Evolutionary conservation across 2,113 vertebrate genomes (phyloP), one percentile per base, ranked within the genome.

Genomic region (Petrocephalus microphthalmus): DNA sequence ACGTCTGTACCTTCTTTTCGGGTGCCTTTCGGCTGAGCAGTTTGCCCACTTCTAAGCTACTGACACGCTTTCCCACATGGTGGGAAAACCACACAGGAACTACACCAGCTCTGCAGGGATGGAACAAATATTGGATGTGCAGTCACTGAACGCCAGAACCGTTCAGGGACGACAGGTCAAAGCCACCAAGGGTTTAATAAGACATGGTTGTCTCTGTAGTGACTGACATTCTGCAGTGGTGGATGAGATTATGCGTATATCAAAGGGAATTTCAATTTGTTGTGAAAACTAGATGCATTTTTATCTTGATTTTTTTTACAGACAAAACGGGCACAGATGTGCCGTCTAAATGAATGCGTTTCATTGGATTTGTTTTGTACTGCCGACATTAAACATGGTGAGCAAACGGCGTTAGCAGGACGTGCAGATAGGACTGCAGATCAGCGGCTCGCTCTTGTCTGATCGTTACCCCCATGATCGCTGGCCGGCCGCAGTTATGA

Each of bases 241-340:
- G 85, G 37, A 57, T 25, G 33, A 86, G 85, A 86, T 86, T 86
- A 86, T 8, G 19, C 54, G 85, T 86, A 37, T 54, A 60, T 86
- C 85, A 86, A 86, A 86, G 85, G 85, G 19, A 57, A 54, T 57
- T 57, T 60, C 54, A 57, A 29, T 45, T 54, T 86, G 53, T 54
- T 64, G 33, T 3, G 20, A 60, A 60, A 86, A 86, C 53, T 22
- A 53, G n/a, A 52, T n/a, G n/a, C 5, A 49, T 60, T 60, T 86
- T 29, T 2, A n/a, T 37, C 1, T 6, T 2, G 25, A n/a, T n/a
- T 7, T 20, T 29, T 60, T 47, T 57, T 33, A 60, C 85, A 60
- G 85, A 60, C 54, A 86, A 37, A 86, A 20, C 7, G 22, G 37
- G 11, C 84, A n/a, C 54, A 53, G 53, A n/a, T 57, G 54, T 20